Conservation (phyloP, 2,888 invertebrate genomes). For the Syrista parreyssii region DNA sequence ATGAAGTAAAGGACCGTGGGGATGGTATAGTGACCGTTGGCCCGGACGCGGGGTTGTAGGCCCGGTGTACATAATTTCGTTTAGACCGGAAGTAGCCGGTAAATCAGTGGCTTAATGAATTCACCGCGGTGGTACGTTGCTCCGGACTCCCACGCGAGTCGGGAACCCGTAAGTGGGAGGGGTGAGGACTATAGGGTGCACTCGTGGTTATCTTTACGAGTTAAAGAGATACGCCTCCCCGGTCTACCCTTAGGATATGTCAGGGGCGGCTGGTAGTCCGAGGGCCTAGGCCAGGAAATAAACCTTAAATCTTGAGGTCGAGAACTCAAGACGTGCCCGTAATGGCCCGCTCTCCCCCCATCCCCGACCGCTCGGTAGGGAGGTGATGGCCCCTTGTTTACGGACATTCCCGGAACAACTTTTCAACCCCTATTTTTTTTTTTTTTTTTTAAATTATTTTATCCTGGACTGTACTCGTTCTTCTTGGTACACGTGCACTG, state of each 20-base stretch:
- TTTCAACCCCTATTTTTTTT: neutral
- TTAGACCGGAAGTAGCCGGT: constrained; percentile 59
- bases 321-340: neutral
- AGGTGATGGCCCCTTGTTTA: no score
- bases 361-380: no score
- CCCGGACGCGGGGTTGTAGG: no score
- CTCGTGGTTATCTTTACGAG: constrained; percentile 60
- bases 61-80: constrained; percentile 46
- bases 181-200: constrained; percentile 17
- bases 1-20: no score
- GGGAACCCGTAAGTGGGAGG: constrained; percentile 22
- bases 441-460: neutral
- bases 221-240: constrained; percentile 49
- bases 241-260: constrained; percentile 18
- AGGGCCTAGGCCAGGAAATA: constrained; percentile 46
- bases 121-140: constrained; percentile 40
- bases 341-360: neutral
- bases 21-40: no score
- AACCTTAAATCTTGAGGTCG: constrained; percentile 51
- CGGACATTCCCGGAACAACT: neutral
- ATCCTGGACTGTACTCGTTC: no score
- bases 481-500: no score
- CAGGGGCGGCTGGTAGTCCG: neutral
- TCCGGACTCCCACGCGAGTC: constrained; percentile 31
- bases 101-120: constrained; percentile 62